phyloP scores from a whole-genome alignment of 2,888 invertebrate genomes.

The Lithodes maja region DNA sequence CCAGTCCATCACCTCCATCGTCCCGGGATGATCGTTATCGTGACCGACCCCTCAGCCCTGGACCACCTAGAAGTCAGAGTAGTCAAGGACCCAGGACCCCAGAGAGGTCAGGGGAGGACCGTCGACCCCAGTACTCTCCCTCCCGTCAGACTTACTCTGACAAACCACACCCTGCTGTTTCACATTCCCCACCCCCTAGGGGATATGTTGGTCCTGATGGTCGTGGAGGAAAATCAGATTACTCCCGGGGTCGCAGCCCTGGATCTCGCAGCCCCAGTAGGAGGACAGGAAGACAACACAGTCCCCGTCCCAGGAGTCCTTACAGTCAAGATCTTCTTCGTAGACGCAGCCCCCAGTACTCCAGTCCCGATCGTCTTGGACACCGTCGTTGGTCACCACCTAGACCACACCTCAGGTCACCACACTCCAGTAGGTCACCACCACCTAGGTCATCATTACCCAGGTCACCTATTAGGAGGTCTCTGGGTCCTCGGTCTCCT shows the following conservation, averaged over 20 bases:
- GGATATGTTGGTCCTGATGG: constrained; percentile 38
- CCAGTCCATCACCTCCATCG: background rate
- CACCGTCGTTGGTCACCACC: constrained; percentile 16
- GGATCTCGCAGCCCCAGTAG: constrained; percentile 34
- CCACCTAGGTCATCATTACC: background rate
- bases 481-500: constrained; percentile 15
- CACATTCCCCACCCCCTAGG: constrained; percentile 28
- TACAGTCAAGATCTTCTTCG: background rate
- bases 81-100: constrained; percentile 57
- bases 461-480: background rate
- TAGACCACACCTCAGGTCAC: constrained; percentile 16
- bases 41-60: background rate
- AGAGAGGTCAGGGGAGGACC: constrained; percentile 28
- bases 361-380: constrained; percentile 34
- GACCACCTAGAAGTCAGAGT: background rate
- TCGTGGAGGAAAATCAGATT: constrained; percentile 12
- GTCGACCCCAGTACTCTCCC: background rate
- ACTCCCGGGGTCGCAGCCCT: constrained; percentile 32
- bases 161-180: background rate
- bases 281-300: background rate
- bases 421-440: constrained; percentile 1
- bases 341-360: constrained; percentile 40
- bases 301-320: background rate
- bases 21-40: constrained; percentile 29
- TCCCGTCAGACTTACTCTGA: background rate